A percentile compares a stretch with the other conserved stretches of the same genome.
Conservation (phyloP, 2,888 invertebrate genomes). For the Scelioninae gen. 1 region DNA sequence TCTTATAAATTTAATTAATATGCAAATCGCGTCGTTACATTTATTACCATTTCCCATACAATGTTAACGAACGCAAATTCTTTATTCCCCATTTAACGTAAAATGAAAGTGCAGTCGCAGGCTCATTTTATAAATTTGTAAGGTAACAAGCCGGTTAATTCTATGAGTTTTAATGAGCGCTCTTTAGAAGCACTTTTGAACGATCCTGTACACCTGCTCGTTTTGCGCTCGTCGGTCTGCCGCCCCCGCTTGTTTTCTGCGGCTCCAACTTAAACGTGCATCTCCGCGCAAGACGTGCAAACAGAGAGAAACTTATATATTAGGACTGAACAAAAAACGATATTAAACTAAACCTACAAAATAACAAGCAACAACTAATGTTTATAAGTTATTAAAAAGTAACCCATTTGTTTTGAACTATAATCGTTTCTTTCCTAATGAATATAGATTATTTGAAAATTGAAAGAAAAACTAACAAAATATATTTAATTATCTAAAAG, state of each 20-base stretch:
- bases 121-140: conserved; percentile 66
- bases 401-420: too few relatives aligned
- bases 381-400: too few relatives aligned
- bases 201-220: conserved; percentile 68
- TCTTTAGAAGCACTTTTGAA: conserved; percentile 68
- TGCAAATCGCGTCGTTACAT: conserved; percentile 56
- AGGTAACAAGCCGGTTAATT: conserved; percentile 66
- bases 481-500: too few relatives aligned
- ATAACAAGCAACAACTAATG: not conserved
- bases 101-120: conserved; percentile 44
- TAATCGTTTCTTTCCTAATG: too few relatives aligned
- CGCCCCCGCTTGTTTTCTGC: conserved; percentile 74
- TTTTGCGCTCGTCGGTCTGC: conserved; percentile 70
- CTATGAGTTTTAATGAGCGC: conserved; percentile 66
- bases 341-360: conserved; percentile 15
- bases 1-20: conserved; percentile 61
- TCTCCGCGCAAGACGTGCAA: conserved; percentile 30
- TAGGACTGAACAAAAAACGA: conserved; percentile 32
- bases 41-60: conserved; percentile 58
- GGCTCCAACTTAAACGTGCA: conserved; percentile 60
- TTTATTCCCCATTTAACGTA: conserved; percentile 38
- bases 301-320: conserved; percentile 47
- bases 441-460: too few relatives aligned
- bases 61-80: conserved; percentile 63
- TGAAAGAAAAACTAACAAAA: too few relatives aligned